phyloP scores from a whole-genome alignment of 2,888 invertebrate genomes.

The Tupiocoris notatus region DNA sequence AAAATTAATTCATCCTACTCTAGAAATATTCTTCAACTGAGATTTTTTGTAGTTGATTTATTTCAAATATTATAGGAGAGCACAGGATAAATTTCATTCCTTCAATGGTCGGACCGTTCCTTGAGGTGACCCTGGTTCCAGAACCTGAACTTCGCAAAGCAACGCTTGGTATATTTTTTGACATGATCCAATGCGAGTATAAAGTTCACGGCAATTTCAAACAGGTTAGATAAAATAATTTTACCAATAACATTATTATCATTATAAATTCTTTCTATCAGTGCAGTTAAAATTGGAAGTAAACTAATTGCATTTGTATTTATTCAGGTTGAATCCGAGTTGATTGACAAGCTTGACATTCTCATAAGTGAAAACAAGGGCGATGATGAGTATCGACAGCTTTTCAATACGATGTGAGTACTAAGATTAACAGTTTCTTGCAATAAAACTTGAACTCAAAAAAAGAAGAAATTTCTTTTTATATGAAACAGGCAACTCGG shows the following conservation, averaged over 20 bases:
- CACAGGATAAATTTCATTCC: conserved; percentile 87
- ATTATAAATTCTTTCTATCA: too few species aligned
- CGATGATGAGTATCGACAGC: conserved; percentile 84
- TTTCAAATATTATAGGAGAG: conserved; percentile 54
- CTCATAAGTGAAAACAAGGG: conserved; percentile 91
- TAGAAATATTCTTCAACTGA: too few species aligned
- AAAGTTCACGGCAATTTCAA: conserved; percentile 80
- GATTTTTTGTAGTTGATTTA: too few species aligned
- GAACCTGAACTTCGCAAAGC: conserved; percentile 82
- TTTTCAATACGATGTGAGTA: conserved; percentile 96
- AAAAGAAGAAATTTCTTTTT: background rate
- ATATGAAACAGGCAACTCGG: background rate
- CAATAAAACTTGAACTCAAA: conserved; percentile 37
- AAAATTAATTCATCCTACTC: too few species aligned
- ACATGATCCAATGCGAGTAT: conserved; percentile 93
- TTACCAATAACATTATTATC: too few species aligned
- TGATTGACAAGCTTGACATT: conserved; percentile 91
- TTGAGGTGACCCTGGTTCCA: conserved; percentile 89
- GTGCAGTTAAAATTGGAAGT: background rate
- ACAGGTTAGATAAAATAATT: conserved; percentile 58
- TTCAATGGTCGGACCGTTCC: conserved; percentile 87
- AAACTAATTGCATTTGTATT: background rate
- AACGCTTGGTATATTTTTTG: conserved; percentile 87
- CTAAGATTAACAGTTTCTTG: too few species aligned
- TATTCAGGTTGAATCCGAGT: conserved; percentile 76